Conservation (phyloP, 2,797 vertebrate species). For the Pristis pectinata region DNA sequence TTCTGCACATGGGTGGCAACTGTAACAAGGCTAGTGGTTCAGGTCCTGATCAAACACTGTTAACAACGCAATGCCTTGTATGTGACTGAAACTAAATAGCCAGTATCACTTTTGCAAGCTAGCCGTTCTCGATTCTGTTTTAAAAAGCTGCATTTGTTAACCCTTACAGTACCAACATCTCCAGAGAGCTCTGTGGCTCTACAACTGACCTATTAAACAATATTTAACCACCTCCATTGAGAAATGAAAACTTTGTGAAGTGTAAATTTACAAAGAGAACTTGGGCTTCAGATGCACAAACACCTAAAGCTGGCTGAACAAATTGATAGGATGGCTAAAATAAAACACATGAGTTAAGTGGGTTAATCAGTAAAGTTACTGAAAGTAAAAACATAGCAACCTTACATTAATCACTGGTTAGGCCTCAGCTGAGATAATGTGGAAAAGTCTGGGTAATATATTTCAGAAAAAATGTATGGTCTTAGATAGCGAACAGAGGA, state of each 20-base stretch:
- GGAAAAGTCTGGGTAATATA: neutral
- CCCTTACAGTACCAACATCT: conserved; percentile 12
- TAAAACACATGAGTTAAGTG: neutral
- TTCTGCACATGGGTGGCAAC: conserved; percentile 52
- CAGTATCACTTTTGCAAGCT: conserved; percentile 25
- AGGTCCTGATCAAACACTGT: conserved; percentile 40
- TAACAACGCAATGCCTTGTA: conserved; percentile 32
- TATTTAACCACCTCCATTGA: neutral
- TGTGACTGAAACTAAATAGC: conserved; percentile 37
- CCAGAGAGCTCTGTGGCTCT: neutral
- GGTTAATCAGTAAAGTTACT: neutral
- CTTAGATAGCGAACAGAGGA: neutral
- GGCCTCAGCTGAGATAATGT: neutral
- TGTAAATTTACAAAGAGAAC: neutral
- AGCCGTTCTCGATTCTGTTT: neutral
- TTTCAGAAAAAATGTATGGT: neutral
- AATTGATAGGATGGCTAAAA: neutral
- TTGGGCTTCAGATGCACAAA: neutral
- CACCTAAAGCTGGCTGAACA: neutral
- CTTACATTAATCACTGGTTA: neutral
- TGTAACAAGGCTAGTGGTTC: conserved; percentile 52
- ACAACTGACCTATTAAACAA: neutral
- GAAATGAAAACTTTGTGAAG: neutral
- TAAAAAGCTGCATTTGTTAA: conserved; percentile 2
- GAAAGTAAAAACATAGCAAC: neutral